phyloP scores from a whole-genome alignment of 2,797 vertebrate genomes.

The Nyctibius grandis region DNA sequence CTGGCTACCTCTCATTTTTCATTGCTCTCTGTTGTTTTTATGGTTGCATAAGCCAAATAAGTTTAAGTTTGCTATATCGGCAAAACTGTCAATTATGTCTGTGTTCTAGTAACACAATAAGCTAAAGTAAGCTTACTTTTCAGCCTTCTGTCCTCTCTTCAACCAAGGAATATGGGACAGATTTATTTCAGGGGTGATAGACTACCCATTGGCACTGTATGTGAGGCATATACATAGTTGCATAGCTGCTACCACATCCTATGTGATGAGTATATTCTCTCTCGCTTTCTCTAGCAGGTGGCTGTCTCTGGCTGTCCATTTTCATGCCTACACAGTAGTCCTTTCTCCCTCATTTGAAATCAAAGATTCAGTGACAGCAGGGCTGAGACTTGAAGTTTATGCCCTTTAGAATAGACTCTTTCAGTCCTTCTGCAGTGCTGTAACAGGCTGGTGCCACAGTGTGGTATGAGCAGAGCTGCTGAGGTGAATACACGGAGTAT shows the following conservation, averaged over 20 bases:
- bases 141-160: slow-evolving; percentile 20
- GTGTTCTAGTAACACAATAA: slow-evolving; percentile 8
- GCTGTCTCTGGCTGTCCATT: slow-evolving; percentile 39
- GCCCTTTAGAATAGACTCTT: slow-evolving; percentile 34
- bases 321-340: slow-evolving; percentile 31
- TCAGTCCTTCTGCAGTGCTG: background rate
- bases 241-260: background rate
- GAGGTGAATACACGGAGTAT: background rate
- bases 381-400: slow-evolving; percentile 31
- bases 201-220: background rate
- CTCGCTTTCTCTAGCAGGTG: slow-evolving; percentile 25
- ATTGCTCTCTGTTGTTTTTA: background rate
- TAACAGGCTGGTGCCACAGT: slow-evolving; percentile 8
- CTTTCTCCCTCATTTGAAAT: slow-evolving; percentile 38
- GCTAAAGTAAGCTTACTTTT: slow-evolving; percentile 42
- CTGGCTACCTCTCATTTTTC: background rate
- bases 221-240: background rate
- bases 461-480: slow-evolving; percentile 17
- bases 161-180: background rate
- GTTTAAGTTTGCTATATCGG: background rate
- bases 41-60: background rate
- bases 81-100: background rate
- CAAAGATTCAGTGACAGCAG: slow-evolving; percentile 31
- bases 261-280: background rate
- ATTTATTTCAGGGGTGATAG: background rate